Conservation (phyloP, 2,888 invertebrate species). For the Chalcosyrphus nemorum region DNA sequence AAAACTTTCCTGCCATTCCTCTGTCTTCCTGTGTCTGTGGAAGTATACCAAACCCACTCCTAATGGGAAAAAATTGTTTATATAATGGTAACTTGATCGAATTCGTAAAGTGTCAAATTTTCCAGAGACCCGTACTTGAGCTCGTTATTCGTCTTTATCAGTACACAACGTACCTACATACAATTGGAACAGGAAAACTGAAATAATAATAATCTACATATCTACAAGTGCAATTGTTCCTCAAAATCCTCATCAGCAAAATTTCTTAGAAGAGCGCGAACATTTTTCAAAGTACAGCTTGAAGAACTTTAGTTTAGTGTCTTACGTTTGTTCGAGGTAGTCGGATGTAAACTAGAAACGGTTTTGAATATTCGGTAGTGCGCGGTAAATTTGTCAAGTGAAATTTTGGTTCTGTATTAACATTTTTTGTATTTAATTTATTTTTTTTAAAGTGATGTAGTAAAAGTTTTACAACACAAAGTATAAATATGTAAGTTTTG, state of each 20-base stretch:
- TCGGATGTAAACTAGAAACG: not conserved
- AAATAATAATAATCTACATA: not conserved
- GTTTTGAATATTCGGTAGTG: not conserved
- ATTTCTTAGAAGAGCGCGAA: constrained; percentile 26
- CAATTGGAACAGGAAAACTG: constrained; percentile 10
- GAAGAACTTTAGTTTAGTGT: constrained; percentile 41
- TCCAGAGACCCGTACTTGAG: constrained; percentile 20
- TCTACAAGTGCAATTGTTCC: constrained; percentile 17
- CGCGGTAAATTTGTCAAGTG: not conserved
- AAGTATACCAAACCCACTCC: constrained; percentile 4
- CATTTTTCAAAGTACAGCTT: constrained; percentile 42
- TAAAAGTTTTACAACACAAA: not conserved
- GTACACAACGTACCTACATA: not conserved
- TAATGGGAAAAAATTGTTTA: constrained; percentile 64
- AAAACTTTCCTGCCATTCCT: not conserved
- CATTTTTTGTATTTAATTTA: not conserved
- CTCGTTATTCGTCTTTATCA: not conserved
- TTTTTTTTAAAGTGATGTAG: too few species aligned
- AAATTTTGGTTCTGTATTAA: not conserved
- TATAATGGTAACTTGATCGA: constrained; percentile 63
- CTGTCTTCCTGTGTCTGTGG: constrained; percentile 27
- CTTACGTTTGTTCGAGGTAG: constrained; percentile 14
- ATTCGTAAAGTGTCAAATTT: constrained; percentile 53
- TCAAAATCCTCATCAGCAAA: constrained; percentile 51
- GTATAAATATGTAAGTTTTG: constrained; percentile 9